These are phyloP conservation scores for Rhegmatorhina hoffmannsi DNA, from an alignment of 2,113 vertebrate genomes.

Conservation along the genomic window DNA sequence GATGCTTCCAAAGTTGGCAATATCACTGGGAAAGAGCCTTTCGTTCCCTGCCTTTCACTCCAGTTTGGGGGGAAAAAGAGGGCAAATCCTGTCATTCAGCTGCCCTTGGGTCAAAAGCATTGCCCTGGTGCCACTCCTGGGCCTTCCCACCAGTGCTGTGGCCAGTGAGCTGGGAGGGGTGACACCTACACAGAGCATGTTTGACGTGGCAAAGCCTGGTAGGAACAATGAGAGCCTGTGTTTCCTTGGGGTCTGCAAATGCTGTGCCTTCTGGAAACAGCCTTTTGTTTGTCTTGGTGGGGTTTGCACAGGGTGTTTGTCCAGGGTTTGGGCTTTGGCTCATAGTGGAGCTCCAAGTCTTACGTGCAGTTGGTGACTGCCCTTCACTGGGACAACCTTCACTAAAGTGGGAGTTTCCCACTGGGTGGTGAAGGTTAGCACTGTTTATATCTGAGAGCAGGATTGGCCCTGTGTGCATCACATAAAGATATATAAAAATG, in stretches of 20 bases:
- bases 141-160: background rate
- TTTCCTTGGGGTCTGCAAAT: slow-evolving; percentile 26
- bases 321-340: background rate
- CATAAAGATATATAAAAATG: background rate
- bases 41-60: background rate
- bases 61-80: background rate
- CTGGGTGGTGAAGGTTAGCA: background rate
- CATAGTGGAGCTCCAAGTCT: background rate
- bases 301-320: background rate
- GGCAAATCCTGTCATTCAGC: background rate
- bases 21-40: background rate
- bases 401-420: background rate
- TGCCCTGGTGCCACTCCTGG: background rate
- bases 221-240: slow-evolving; percentile 38
- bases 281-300: slow-evolving; percentile 45
- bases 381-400: background rate
- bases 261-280: slow-evolving; percentile 20
- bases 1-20: background rate
- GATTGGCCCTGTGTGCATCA: background rate
- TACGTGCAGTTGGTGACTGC: background rate
- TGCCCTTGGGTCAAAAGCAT: background rate
- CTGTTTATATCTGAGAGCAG: background rate
- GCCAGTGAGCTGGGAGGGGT: background rate
- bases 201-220: slow-evolving; percentile 17
- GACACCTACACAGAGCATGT: background rate